Base-by-base conservation (phyloP, 2,797 vertebrate species). In the Sternarchorhynchus goeldii region DNA sequence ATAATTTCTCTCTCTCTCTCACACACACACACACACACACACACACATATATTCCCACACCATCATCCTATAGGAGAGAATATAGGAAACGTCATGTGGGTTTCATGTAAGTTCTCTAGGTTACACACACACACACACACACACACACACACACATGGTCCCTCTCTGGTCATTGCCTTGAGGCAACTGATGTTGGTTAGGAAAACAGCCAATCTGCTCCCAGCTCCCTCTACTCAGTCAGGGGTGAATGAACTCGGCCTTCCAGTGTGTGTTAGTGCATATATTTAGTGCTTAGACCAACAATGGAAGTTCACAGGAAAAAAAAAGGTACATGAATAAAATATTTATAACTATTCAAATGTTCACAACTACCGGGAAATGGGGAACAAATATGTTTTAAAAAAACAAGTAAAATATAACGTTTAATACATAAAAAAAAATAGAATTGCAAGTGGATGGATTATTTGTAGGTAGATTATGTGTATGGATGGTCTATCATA, bases 41-140 rank as follows among this genome's bases (percentile, higher is more conserved):
- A 80, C 84, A 81, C 83, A 86, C 87, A 78, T 86, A 85, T 80
- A 86, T 85, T 77, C 86, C 85, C 83, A 86, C 41, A 77, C 80
- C 80, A 25, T 41, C 2, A 68, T 20, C 18, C 18, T 21, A n/a
- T 31, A 5, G 39, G 8, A 7, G 14, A 34, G 41, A 73, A 45
- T n/a, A 16, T 21, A 57, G 29, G 21, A 20, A 31, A 7, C 34
- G 1, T 36, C 34, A 4, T 36, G 34, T 36, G 34, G 34, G 34
- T 16, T 60, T 73, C 36, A 25, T 60, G 2, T 17, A 39, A 45
- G 14, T 29, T 21, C 34, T 41, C 8, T 41, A 14, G 2, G 21
- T 31, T 34, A 31, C 73, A 62, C 57, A 62, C 57, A 73, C 41
- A 53, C 73, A 36, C 68, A 68, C 55, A 72, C 16, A 59, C 36